These are phyloP conservation scores for Cryptotermes secundus DNA, from an alignment of 1,140 invertebrate species.

Conservation along the genomic window DNA sequence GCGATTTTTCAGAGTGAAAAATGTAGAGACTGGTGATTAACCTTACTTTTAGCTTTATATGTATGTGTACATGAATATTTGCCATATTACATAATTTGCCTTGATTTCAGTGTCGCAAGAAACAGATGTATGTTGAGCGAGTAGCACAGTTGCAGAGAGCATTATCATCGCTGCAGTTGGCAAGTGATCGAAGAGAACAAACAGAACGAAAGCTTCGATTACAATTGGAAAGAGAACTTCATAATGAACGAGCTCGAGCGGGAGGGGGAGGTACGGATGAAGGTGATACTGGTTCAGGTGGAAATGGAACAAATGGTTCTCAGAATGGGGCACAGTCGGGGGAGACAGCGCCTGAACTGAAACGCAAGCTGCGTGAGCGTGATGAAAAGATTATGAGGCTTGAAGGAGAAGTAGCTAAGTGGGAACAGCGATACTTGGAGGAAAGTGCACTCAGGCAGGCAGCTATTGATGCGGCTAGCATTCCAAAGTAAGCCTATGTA, in stretches of 20 bases:
- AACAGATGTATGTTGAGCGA: constrained; percentile 81
- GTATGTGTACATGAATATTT: too few relatives aligned
- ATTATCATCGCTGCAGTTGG: constrained; percentile 77
- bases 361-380: constrained; percentile 66
- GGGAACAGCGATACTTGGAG: constrained; percentile 85
- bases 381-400: constrained; percentile 80
- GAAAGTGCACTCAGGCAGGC: constrained; percentile 81
- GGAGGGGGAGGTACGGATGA: constrained; percentile 13
- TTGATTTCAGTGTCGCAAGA: constrained; percentile 69
- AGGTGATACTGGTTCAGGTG: constrained; percentile 14
- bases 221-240: constrained; percentile 78
- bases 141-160: constrained; percentile 81
- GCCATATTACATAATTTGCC: constrained; percentile 17
- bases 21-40: too few relatives aligned
- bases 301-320: constrained; percentile 30
- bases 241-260: constrained; percentile 57
- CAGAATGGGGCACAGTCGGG: constrained; percentile 40
- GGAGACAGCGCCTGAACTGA: constrained; percentile 64
- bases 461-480: constrained; percentile 79
- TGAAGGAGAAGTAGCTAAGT: constrained; percentile 80
- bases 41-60: too few relatives aligned
- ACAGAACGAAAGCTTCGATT: constrained; percentile 76
- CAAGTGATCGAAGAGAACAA: constrained; percentile 80
- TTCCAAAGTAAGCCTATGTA: constrained; percentile 66
- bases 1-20: too few relatives aligned